phyloP scores from a whole-genome alignment of 53 echinoderm and acorn worm species.

The Mesocentrotus franciscanus region DNA sequence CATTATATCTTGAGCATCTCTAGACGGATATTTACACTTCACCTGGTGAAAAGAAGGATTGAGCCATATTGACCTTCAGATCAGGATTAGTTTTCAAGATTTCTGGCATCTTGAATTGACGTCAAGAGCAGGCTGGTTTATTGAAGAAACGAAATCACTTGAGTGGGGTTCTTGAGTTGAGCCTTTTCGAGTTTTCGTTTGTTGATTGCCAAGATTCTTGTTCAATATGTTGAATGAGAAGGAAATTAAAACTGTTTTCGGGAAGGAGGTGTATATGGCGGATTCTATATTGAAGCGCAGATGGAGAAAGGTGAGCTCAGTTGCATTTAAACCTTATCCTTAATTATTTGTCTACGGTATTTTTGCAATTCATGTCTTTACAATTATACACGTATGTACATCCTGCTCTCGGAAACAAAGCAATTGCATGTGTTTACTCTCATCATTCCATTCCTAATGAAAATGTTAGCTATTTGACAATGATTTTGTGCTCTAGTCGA shows the following conservation, averaged over 20 bases:
- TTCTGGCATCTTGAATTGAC: background rate
- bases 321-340: background rate
- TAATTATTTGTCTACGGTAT: too few relatives aligned
- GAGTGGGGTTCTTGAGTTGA: background rate
- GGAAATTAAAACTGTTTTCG: constrained; percentile 64
- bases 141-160: background rate
- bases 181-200: background rate
- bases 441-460: too few relatives aligned
- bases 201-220: background rate
- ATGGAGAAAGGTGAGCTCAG: constrained; percentile 56
- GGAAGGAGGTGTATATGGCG: constrained; percentile 63
- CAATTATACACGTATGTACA: too few relatives aligned
- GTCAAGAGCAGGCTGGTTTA: background rate
- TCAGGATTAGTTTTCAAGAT: background rate
- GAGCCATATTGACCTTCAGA: background rate
- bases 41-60: background rate
- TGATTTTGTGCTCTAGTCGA: too few relatives aligned
- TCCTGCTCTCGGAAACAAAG: too few relatives aligned
- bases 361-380: too few relatives aligned
- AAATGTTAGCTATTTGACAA: too few relatives aligned
- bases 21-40: background rate
- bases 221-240: constrained; percentile 35
- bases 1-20: background rate
- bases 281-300: constrained; percentile 59
- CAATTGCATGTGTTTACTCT: too few relatives aligned